A percentile compares a stretch with the other conserved stretches of the same genome.
These are phyloP conservation scores for Maconellicoccus hirsutus DNA, from an alignment of 1,140 invertebrate genomes.

Conservation along the genomic window DNA sequence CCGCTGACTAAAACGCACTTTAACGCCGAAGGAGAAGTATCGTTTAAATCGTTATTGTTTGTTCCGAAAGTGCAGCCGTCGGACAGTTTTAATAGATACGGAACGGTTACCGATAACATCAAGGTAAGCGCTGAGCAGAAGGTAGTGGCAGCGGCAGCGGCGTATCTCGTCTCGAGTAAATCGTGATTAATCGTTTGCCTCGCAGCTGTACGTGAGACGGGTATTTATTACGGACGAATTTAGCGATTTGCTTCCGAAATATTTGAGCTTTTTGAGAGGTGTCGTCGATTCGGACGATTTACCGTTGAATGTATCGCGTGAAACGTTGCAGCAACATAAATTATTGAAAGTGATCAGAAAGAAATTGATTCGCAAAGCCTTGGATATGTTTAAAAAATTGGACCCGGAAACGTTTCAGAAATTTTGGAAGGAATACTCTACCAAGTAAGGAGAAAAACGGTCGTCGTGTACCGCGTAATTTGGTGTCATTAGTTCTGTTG, in stretches of 20 bases:
- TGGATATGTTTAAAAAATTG: conserved; percentile 98
- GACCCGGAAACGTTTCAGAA: conserved; percentile 78
- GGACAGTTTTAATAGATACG: conserved; percentile 93
- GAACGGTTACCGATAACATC: conserved; percentile 86
- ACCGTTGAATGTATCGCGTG: conserved; percentile 94
- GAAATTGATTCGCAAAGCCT: conserved; percentile 90
- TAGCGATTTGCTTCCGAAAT: conserved; percentile 98
- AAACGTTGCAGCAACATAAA: conserved; percentile 98
- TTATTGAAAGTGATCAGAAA: conserved; percentile 98
- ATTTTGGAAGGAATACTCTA: conserved; percentile 99
- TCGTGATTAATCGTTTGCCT: not conserved
- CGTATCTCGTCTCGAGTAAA: not conserved
- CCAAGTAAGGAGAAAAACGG: conserved; percentile 83
- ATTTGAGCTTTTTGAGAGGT: conserved; percentile 86
- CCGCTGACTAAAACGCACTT: conserved; percentile 89
- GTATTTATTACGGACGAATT: conserved; percentile 99
- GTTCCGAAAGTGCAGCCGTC: conserved; percentile 77
- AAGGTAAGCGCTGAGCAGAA: conserved; percentile 44
- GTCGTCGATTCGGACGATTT: conserved; percentile 99
- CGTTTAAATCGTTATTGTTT: conserved; percentile 92
- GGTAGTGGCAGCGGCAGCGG: too few relatives aligned
- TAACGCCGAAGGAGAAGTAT: conserved; percentile 95
- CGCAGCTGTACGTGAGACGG: conserved; percentile 76
- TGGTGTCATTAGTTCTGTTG: too few relatives aligned
- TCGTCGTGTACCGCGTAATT: too few relatives aligned